phyloP scores from a whole-genome alignment of 2,888 invertebrate species.

The Cerastis leucographa region DNA sequence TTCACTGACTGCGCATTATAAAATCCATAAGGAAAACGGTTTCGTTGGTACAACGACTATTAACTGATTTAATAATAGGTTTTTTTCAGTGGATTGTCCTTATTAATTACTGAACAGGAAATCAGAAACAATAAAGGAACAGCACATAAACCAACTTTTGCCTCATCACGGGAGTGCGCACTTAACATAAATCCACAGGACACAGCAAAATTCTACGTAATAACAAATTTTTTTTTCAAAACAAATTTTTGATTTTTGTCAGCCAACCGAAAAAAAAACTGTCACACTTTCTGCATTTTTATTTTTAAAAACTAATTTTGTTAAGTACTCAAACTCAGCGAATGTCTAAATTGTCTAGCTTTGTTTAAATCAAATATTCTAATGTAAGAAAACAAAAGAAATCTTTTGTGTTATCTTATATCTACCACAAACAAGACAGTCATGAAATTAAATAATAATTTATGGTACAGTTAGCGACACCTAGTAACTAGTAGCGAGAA shows the following conservation, averaged over 20 bases:
- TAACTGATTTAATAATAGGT: conserved; percentile 25
- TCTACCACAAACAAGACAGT: background rate
- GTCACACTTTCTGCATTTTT: background rate
- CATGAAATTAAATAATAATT: background rate
- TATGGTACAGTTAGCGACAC: conserved; percentile 45
- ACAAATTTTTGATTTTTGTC: background rate
- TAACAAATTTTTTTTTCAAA: background rate
- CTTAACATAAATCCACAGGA: background rate
- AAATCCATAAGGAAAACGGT: conserved; percentile 46
- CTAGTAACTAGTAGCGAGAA: conserved; percentile 55
- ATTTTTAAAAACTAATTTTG: background rate
- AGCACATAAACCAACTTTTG: background rate
- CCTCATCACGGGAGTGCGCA: background rate
- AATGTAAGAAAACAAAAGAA: background rate
- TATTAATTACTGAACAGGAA: conserved; percentile 26
- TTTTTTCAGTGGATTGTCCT: conserved; percentile 26
- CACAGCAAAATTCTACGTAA: background rate
- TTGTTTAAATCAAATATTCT: background rate
- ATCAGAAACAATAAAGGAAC: background rate
- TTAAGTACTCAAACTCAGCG: background rate
- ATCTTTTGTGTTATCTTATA: background rate
- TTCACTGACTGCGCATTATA: conserved; percentile 6
- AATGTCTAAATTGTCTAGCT: background rate
- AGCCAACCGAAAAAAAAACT: background rate
- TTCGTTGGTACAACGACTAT: conserved; percentile 4